Conservation (phyloP, 2,113 vertebrate genomes). For the Saguinus midas region DNA sequence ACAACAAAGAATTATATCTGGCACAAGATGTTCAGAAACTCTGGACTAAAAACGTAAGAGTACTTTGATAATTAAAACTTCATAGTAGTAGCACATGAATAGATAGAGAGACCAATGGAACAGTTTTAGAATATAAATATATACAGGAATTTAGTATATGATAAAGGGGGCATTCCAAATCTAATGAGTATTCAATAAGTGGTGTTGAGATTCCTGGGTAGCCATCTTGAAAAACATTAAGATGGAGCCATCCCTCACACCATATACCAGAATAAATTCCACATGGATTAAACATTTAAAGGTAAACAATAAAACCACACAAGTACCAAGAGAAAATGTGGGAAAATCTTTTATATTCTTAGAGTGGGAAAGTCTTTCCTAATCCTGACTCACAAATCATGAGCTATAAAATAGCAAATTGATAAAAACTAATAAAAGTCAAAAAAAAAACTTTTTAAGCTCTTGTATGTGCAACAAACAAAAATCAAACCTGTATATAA, state of each 20-base stretch:
- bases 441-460: background rate
- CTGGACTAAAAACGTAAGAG: background rate
- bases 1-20: background rate
- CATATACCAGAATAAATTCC: background rate
- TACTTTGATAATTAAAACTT: background rate
- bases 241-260: background rate
- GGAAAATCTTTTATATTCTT: constrained; percentile 15
- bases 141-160: background rate
- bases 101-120: background rate
- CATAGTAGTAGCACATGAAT: background rate
- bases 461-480: background rate
- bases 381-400: constrained; percentile 17
- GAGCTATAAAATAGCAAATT: background rate
- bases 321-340: background rate
- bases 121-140: background rate
- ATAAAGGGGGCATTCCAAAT: background rate
- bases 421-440: constrained; percentile 20
- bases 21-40: background rate
- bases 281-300: constrained; percentile 8
- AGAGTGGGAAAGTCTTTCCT: background rate
- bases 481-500: background rate
- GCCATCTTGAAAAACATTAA: background rate
- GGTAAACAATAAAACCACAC: background rate
- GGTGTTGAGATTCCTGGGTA: background rate
- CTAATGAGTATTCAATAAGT: background rate